Percentiles rank a stretch among this genome's conserved stretches.
Conservation (phyloP, 2,888 invertebrate species). For the Belgica antarctica region DNA sequence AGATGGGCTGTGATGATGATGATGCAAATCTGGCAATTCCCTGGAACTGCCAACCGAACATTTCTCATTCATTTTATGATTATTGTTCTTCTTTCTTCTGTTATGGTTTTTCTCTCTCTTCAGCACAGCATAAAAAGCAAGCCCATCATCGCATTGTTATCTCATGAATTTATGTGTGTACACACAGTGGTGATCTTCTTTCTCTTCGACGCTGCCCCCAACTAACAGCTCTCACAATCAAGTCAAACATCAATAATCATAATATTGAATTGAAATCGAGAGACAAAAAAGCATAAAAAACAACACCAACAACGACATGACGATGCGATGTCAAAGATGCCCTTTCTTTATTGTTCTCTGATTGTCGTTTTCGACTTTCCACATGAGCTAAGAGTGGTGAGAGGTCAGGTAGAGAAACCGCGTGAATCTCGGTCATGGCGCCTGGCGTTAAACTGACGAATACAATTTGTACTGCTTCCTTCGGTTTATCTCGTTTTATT, state of each 20-base stretch:
- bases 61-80: constrained; percentile 33
- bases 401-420: constrained; percentile 19
- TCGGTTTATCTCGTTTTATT: neutral
- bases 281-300: neutral
- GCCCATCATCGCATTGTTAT: constrained; percentile 32
- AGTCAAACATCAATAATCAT: constrained; percentile 13
- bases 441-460: constrained; percentile 5
- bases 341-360: constrained; percentile 18
- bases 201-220: neutral
- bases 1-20: neutral
- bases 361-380: neutral
- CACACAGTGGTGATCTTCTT: neutral
- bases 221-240: neutral
- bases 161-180: constrained; percentile 17
- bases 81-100: constrained; percentile 24
- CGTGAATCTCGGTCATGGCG: neutral
- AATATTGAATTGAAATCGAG: constrained; percentile 7
- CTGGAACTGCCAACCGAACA: constrained; percentile 26
- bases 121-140: constrained; percentile 8
- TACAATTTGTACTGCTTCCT: neutral
- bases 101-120: neutral
- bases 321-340: constrained; percentile 25
- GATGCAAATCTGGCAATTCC: constrained; percentile 18
- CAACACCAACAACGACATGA: constrained; percentile 8
- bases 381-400: neutral